These are phyloP conservation scores for Darevskia mixta DNA, from an alignment of 2,797 vertebrate genomes.

Conservation along the genomic window DNA sequence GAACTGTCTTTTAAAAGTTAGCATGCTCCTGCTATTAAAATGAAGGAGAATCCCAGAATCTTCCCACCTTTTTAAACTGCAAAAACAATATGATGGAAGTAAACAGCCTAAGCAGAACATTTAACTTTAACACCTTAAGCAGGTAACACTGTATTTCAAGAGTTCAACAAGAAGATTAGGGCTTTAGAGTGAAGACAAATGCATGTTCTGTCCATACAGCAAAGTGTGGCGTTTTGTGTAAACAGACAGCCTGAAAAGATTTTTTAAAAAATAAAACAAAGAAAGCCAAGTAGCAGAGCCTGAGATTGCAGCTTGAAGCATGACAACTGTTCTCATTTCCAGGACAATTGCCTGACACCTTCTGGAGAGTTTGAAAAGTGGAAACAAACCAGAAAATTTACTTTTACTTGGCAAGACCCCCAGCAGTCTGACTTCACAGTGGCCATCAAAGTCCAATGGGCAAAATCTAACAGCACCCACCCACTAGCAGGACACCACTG, in stretches of 20 bases:
- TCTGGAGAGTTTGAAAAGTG: conserved; percentile 38
- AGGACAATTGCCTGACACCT: conserved; percentile 48
- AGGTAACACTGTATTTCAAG: background rate
- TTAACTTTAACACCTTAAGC: background rate
- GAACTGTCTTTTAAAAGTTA: background rate
- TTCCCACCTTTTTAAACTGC: background rate
- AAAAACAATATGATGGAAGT: background rate
- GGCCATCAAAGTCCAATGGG: background rate
- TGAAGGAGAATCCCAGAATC: background rate
- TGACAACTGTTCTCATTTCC: background rate
- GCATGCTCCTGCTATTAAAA: background rate
- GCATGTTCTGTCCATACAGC: background rate
- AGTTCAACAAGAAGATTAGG: background rate
- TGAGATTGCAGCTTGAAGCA: no score
- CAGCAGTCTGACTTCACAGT: background rate
- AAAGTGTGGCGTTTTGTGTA: background rate
- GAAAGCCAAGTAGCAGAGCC: background rate
- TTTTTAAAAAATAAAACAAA: no score
- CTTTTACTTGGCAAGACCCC: background rate
- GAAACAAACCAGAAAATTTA: background rate
- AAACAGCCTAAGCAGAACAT: background rate
- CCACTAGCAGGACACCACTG: background rate
- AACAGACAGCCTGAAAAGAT: no score
- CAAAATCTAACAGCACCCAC: background rate
- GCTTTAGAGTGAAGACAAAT: background rate